Conservation (phyloP, 2,113 vertebrate genomes). For the Ictidomys tridecemlineatus region DNA sequence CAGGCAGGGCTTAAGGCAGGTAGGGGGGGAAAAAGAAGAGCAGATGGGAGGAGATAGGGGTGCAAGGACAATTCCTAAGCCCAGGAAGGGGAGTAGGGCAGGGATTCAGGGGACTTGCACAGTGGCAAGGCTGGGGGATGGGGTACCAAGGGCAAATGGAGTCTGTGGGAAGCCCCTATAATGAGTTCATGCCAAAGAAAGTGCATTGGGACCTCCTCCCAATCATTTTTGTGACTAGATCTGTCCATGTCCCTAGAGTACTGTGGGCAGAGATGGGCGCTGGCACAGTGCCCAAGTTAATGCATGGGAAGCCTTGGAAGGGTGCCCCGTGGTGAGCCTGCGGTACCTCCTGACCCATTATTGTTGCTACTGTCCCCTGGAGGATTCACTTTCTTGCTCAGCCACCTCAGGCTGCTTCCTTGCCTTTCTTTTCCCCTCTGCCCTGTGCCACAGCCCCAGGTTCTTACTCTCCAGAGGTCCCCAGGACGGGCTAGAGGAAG, state of each 20-base stretch:
- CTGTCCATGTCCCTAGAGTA: background rate
- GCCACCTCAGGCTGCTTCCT: background rate
- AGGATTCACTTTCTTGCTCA: background rate
- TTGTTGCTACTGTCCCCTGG: rapidly evolving
- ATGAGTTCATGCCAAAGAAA: background rate
- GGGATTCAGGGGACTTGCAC: background rate
- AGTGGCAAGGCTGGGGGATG: background rate
- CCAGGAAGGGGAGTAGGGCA: background rate
- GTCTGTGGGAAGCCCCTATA: background rate
- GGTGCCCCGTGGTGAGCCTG: background rate
- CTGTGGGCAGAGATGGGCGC: background rate
- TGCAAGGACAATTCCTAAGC: background rate
- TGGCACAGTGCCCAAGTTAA: background rate
- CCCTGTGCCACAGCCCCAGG: rapidly evolving
- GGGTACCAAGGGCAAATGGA: background rate
- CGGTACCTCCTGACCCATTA: background rate
- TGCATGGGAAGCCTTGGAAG: rapidly evolving
- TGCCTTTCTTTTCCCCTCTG: background rate
- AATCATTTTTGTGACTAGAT: background rate
- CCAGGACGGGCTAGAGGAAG: background rate
- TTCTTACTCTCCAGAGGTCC: background rate
- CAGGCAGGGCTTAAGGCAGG: background rate
- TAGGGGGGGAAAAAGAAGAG: background rate
- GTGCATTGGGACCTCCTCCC: background rate
- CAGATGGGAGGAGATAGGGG: background rate